Evolutionary conservation across 2,797 vertebrate genomes (phyloP).

Genomic region (Parambassis ranga): DNA sequence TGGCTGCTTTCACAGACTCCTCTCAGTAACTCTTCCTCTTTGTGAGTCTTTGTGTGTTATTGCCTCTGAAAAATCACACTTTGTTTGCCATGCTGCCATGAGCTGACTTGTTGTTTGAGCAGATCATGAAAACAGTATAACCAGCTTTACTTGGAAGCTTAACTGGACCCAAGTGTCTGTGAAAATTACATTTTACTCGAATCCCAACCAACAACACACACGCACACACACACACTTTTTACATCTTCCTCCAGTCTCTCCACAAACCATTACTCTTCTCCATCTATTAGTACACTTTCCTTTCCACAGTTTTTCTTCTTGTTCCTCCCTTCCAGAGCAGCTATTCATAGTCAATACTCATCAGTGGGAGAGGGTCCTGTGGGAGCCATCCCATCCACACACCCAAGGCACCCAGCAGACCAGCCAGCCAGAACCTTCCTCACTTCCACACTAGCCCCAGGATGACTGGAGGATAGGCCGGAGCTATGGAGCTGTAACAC

Average conservation of each 20-base stretch:
- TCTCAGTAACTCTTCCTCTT: conserved; percentile 26
- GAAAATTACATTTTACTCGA: conserved; percentile 40
- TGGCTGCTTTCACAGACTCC: conserved; percentile 37
- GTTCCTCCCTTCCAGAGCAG: conserved; percentile 53
- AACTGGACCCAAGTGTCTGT: conserved; percentile 43
- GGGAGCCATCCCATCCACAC: conserved; percentile 51
- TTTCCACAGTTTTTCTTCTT: conserved; percentile 53
- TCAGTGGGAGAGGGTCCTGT: conserved; percentile 50
- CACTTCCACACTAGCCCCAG: conserved; percentile 35
- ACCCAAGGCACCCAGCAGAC: conserved; percentile 28
- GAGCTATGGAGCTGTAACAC: conserved; percentile 19
- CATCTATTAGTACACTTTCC: conserved; percentile 15
- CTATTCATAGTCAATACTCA: conserved; percentile 64
- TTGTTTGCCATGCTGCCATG: conserved; percentile 12
- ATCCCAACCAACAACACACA: neutral
- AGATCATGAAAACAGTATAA: conserved; percentile 22
- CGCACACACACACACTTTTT: conserved; percentile 13
- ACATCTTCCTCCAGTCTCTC: neutral
- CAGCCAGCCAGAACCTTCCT: conserved; percentile 41
- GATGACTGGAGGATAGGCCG: conserved; percentile 22
- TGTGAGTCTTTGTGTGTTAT: neutral
- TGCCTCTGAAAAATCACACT: conserved; percentile 6
- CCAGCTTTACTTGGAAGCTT: neutral
- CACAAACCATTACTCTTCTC: conserved; percentile 34
- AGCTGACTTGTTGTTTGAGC: conserved; percentile 7